Evolutionary conservation across 2,888 invertebrate species (phyloP).

Genomic region (Timandra comae): DNA sequence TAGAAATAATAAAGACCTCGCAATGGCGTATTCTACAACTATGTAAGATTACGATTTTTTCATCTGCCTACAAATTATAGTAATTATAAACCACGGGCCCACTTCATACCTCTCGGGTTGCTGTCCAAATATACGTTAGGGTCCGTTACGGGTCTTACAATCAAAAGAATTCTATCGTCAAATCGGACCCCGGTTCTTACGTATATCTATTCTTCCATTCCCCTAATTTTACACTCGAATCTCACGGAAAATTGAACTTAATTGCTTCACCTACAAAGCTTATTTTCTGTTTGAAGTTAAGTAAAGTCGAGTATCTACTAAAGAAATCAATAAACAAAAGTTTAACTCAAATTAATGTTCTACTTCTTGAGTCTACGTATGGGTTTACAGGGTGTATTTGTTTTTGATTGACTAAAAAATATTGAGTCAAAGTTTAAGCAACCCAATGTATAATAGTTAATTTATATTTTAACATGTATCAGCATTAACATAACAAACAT

Average conservation of each 20-base stretch:
- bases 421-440: no score
- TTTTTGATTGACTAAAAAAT: no score
- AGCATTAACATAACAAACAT: no score
- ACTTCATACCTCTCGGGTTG: constrained; percentile 71
- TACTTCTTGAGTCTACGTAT: constrained; percentile 39
- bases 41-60: constrained; percentile 38
- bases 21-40: not conserved
- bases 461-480: no score
- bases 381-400: no score
- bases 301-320: constrained; percentile 61
- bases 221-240: constrained; percentile 37
- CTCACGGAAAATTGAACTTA: constrained; percentile 24
- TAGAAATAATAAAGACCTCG: no score
- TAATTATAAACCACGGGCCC: constrained; percentile 70
- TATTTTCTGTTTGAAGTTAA: constrained; percentile 20
- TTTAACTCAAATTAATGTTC: constrained; percentile 64
- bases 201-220: constrained; percentile 70
- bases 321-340: constrained; percentile 74
- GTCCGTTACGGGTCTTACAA: constrained; percentile 66
- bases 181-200: constrained; percentile 51
- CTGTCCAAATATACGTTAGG: constrained; percentile 76
- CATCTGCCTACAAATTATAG: constrained; percentile 70
- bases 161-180: constrained; percentile 66
- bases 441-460: no score
- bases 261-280: constrained; percentile 7